Evolutionary conservation across 2,113 vertebrate genomes (phyloP).

Genomic region (Panthera tigris): DNA sequence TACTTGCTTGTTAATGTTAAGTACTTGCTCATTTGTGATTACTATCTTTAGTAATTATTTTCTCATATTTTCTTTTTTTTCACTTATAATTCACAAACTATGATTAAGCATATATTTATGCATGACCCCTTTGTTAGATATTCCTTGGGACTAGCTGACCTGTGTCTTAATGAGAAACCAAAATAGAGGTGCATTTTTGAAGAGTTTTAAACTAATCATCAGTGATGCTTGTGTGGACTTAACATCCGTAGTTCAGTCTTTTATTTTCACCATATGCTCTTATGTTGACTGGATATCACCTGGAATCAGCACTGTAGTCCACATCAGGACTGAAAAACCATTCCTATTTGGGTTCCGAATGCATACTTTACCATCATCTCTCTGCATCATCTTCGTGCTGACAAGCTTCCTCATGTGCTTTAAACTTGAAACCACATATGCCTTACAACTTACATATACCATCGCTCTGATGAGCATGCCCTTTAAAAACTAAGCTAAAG

Average conservation of each 20-base stretch:
- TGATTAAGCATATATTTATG: neutral
- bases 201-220: neutral
- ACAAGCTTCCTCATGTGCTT: slow-evolving; percentile 27
- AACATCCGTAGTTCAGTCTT: neutral
- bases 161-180: neutral
- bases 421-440: slow-evolving; percentile 37
- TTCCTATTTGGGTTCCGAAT: slow-evolving; percentile 2
- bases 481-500: slow-evolving; percentile 54
- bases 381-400: slow-evolving; percentile 35
- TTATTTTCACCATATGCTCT: neutral
- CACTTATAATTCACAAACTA: neutral
- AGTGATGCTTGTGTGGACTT: neutral
- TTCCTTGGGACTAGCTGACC: neutral
- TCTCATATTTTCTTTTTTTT: slow-evolving; percentile 17
- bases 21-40: slow-evolving; percentile 8
- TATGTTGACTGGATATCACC: neutral
- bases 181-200: neutral
- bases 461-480: slow-evolving; percentile 22
- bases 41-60: slow-evolving; percentile 24
- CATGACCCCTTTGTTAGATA: neutral
- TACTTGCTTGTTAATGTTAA: neutral
- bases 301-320: neutral
- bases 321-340: neutral
- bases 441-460: neutral
- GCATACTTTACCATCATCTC: neutral